Evolutionary conservation across 2,797 vertebrate species (phyloP).

Genomic region (Tolypeutes matacus): DNA sequence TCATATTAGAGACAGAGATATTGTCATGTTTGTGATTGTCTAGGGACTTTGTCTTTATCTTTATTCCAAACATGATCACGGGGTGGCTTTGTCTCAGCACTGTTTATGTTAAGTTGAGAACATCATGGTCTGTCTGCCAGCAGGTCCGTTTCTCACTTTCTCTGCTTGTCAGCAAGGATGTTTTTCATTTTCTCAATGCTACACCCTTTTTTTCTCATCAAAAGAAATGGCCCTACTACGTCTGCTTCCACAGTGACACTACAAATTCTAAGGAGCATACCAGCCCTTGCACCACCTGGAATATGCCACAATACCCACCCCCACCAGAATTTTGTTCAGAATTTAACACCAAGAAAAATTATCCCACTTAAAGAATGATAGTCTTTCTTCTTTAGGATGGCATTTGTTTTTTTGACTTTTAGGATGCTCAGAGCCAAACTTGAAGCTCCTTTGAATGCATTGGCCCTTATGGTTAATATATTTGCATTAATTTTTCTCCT

Average conservation of each 20-base stretch:
- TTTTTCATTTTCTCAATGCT: slow-evolving; percentile 64
- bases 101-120: slow-evolving; percentile 68
- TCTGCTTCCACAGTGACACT: neutral
- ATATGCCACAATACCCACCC: neutral
- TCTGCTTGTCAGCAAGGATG: slow-evolving; percentile 45
- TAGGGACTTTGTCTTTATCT: slow-evolving; percentile 60
- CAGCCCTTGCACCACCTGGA: neutral
- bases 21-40: slow-evolving; percentile 62
- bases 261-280: slow-evolving; percentile 41
- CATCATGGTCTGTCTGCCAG: slow-evolving; percentile 55
- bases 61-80: slow-evolving; percentile 65
- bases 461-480: neutral
- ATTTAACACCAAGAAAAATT: neutral
- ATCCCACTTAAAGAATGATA: neutral
- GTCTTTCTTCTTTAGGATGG: slow-evolving; percentile 11
- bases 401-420: neutral
- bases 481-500: neutral
- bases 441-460: neutral
- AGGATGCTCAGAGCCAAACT: neutral
- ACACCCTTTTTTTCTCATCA: slow-evolving; percentile 6
- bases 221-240: slow-evolving; percentile 33
- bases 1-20: slow-evolving; percentile 21
- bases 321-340: slow-evolving; percentile 18
- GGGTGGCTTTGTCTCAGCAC: slow-evolving; percentile 28
- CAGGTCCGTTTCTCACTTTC: slow-evolving; percentile 70